Evolutionary conservation across 2,113 vertebrate genomes (phyloP), one percentile per base, ranked within the genome.

Genomic region (Myotis yumanensis): DNA sequence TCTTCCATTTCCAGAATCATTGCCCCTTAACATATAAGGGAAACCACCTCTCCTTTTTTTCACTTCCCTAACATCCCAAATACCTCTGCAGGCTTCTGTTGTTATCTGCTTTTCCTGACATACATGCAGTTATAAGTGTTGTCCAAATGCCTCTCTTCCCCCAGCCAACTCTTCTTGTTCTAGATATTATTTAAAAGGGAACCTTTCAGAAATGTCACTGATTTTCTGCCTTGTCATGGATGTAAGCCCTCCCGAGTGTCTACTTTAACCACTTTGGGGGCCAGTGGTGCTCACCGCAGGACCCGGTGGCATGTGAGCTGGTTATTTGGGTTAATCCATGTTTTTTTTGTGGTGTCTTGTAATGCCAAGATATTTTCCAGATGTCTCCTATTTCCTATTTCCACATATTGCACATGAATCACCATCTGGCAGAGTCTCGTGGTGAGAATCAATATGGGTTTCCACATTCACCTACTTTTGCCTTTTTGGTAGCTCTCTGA

Each of bases 371-470:
- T 93, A 52, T 81, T 91, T 95, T 96, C 94, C 96, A 94, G 96
- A 94, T 97, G 96, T 96, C 91, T 94, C 91, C 85, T 87, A 14
- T 92, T 97, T 97, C 95, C 97, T 91, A 94, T 94, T 93, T 92
- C 95, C 95, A 93, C 95, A 96, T 90, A 89, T 7, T 92, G 89
- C 40, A 48, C 80, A 66, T 97, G 97, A 97, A 48, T 97, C 93
- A 96, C n/a, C 90, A 76, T 93, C 90, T 96, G 93, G 95, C 95
- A 86, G 18, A 86, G 18, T 2, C 2, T 32, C 2, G 32, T 89
- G 87, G 51, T 95, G 95, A 96, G 88, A 96, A 95, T 75, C 87
- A 8, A 22, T 14, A 14, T 81, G 87, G 72, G 73, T 90, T 96
- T 91, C 90, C 92, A 96, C 95, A 93, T 51, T 76, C 91, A 96